Conservation (phyloP, 2,113 vertebrate species). For the Acrocephalus arundinaceus region DNA sequence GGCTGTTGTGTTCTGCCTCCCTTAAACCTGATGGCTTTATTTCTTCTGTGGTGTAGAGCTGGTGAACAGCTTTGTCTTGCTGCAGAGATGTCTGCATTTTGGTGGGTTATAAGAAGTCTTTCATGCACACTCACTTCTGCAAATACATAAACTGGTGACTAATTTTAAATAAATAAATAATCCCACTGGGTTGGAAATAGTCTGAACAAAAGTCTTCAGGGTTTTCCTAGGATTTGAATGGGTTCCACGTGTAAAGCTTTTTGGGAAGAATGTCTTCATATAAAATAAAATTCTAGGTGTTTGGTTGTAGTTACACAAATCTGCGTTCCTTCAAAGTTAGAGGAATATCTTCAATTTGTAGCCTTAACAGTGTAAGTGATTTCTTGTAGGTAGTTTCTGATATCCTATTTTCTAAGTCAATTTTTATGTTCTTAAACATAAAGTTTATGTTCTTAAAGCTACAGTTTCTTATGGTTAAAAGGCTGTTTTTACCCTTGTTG, state of each 20-base stretch:
- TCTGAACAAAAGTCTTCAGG: neutral
- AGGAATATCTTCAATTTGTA: neutral
- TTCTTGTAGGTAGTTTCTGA: neutral
- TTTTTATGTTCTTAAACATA: neutral
- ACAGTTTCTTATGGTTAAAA: constrained; percentile 24
- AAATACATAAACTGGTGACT: neutral
- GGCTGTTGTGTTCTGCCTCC: neutral
- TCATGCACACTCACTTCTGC: neutral
- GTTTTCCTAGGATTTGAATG: neutral
- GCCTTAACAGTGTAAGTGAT: neutral
- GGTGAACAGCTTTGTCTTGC: neutral
- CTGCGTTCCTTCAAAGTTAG: neutral
- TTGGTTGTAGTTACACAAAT: neutral
- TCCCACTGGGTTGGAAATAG: constrained; percentile 4
- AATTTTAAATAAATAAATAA: constrained; percentile 44
- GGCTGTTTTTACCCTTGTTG: constrained; percentile 12
- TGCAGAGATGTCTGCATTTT: neutral
- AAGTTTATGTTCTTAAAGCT: too few relatives aligned
- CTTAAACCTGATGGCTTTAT: neutral
- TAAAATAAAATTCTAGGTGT: neutral
- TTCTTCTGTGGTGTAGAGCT: neutral
- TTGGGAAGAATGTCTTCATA: neutral
- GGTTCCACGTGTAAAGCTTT: neutral
- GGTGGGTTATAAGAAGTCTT: neutral
- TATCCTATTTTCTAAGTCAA: neutral